Percentiles rank a stretch among this genome's conserved stretches.
Conservation (phyloP, 2,113 vertebrate species). For the Oncorhynchus tshawytscha region DNA sequence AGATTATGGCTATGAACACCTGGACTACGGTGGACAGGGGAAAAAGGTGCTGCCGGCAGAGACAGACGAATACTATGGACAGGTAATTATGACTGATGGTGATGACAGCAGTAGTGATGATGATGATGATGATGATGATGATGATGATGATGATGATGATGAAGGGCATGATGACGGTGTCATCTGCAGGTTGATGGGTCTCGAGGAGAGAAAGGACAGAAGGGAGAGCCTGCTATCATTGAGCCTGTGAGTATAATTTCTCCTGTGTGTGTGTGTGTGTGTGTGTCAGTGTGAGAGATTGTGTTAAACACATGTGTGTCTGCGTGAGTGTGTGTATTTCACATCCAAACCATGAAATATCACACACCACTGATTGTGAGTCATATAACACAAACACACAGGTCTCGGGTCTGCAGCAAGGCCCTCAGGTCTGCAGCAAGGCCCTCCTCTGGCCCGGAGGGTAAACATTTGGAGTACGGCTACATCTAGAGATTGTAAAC, state of each 20-base stretch:
- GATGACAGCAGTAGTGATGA: constrained; percentile 13
- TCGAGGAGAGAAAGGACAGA: constrained; percentile 94
- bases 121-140: not conserved
- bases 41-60: constrained; percentile 64
- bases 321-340: constrained; percentile 26
- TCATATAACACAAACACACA: not conserved
- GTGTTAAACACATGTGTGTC: not conserved
- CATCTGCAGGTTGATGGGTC: constrained; percentile 78
- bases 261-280: not conserved
- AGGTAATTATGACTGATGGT: constrained; percentile 47
- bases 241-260: constrained; percentile 84
- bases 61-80: constrained; percentile 57
- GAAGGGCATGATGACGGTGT: not conserved
- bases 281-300: not conserved
- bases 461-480: constrained; percentile 58
- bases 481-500: constrained; percentile 12
- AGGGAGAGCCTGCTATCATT: constrained; percentile 93
- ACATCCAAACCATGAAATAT: constrained; percentile 26
- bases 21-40: constrained; percentile 36
- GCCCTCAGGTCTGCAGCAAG: not conserved
- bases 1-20: constrained; percentile 65
- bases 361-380: not conserved
- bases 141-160: not conserved
- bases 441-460: constrained; percentile 13
- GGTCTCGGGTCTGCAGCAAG: constrained; percentile 2